Percentiles rank a stretch among this genome's conserved stretches.
phyloP scores from a whole-genome alignment of 2,113 vertebrate species.

The Sturnus vulgaris region DNA sequence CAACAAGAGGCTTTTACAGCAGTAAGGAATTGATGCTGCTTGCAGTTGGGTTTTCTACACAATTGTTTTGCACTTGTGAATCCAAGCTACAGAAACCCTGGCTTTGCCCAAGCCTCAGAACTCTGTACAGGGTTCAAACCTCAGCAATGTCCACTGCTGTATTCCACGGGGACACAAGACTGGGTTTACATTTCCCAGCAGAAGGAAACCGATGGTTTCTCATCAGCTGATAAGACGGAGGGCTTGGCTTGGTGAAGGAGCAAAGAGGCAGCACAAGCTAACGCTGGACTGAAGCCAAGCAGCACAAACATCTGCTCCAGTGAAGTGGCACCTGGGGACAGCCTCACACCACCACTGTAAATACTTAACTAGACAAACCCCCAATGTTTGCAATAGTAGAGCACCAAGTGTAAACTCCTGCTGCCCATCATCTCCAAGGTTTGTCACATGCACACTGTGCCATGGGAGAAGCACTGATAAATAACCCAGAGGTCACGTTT shows the following conservation, averaged over 20 bases:
- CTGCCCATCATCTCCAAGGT: neutral
- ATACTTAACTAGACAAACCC: neutral
- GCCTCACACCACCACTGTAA: neutral
- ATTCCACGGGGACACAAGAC: neutral
- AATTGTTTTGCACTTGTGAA: neutral
- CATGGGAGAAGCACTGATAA: neutral
- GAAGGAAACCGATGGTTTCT: neutral
- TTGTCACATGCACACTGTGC: neutral
- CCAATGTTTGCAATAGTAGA: neutral
- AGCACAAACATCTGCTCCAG: neutral
- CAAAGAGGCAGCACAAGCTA: neutral
- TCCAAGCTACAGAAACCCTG: neutral
- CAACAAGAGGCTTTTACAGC: neutral
- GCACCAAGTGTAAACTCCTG: neutral
- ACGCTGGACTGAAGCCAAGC: neutral
- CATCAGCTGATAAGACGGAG: neutral
- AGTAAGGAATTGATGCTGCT: fast-evolving
- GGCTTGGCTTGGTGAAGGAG: neutral
- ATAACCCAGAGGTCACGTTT: neutral
- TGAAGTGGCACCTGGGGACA: neutral
- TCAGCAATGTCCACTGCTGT: neutral
- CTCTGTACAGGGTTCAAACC: neutral
- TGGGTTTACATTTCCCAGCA: neutral
- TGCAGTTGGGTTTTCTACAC: neutral
- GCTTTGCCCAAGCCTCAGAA: neutral